Percentiles rank a stretch among this genome's conserved stretches.
These are phyloP conservation scores for Poeciliopsis retropinna DNA, from an alignment of 2,113 vertebrate species.

Conservation along the genomic window DNA sequence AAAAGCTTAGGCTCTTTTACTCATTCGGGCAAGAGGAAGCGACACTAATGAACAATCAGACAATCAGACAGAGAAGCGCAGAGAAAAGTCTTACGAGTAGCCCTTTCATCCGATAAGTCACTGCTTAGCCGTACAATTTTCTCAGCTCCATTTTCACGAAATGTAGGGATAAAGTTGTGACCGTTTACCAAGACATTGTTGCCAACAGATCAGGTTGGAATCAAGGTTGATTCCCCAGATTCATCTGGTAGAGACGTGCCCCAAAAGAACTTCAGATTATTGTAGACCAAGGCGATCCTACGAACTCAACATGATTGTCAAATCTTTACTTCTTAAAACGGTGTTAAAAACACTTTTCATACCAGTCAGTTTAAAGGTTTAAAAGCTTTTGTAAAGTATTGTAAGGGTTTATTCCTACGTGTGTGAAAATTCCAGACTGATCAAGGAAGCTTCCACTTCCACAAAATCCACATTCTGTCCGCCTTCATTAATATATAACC, in stretches of 20 bases:
- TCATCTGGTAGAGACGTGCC: too few species aligned
- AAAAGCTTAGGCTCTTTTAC: background rate
- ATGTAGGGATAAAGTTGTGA: background rate
- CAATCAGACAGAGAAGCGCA: background rate
- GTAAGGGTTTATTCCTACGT: background rate
- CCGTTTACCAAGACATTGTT: background rate
- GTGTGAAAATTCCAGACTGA: background rate
- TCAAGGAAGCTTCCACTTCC: too few species aligned
- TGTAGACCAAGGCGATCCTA: too few species aligned
- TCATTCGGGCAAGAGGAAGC: background rate
- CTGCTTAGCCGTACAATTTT: background rate
- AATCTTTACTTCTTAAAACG: too few species aligned
- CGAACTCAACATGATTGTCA: too few species aligned
- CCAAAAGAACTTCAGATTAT: too few species aligned
- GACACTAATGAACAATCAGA: background rate
- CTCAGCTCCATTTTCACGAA: too few species aligned
- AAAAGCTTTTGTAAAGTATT: background rate
- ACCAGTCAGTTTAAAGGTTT: too few species aligned
- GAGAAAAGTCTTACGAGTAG: background rate
- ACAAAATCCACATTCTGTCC: too few species aligned
- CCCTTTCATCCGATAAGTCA: background rate
- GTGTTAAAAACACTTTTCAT: too few species aligned
- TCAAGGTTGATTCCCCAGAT: too few species aligned
- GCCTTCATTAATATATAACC: too few species aligned
- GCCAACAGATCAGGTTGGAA: background rate